Base-by-base conservation (phyloP, 2,888 invertebrate species). In the Athetis lepigone region DNA sequence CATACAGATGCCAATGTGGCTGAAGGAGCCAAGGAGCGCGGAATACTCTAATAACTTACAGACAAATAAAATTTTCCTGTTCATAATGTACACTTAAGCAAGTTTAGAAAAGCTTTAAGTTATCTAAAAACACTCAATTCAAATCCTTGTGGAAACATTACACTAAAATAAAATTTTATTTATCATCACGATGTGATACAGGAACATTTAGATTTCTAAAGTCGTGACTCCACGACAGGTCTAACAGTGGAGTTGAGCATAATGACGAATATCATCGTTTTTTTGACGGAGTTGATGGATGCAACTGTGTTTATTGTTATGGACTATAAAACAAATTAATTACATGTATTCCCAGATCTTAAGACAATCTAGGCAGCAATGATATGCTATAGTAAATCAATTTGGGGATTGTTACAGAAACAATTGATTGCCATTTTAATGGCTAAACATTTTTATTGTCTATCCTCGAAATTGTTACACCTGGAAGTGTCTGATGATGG, bases 401-500 rank as follows among this genome's bases (percentile, higher is more conserved):
- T 77, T 79, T 63, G 16, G n/a, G n/a, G 16, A 60, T 54, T 60
- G 76, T 54, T 71, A 71, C 54, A 74, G 79, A 80, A 79, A 79
- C 74, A 79, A 81, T 78, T 47, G 63, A 71, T 79, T 72, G 75
- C 51, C 37, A 66, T 72, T 67, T 61, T 72, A 52, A 59, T 65
- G 19, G 59, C 43, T 29, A 25, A 46, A 58, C 25, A 43, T 36
- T 62, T 63, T 77, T 72, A 80, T 63, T 71, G 73, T 69, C 43
- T 74, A 76, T 71, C 60, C 75, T 80, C 74, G 59, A 78, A 77
- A 80, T 70, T 67, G 66, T 80, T 69, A 64, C 74, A 82, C 77
- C 81, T 78, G 77, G 75, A 56, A 78, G 68, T 36, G 55, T 74
- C 63, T 68, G 54, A 63, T 70, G 66, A 61, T 74, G 66, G 75